Evolutionary conservation across 2,113 vertebrate genomes (phyloP).

Genomic region (Podiceps cristatus): DNA sequence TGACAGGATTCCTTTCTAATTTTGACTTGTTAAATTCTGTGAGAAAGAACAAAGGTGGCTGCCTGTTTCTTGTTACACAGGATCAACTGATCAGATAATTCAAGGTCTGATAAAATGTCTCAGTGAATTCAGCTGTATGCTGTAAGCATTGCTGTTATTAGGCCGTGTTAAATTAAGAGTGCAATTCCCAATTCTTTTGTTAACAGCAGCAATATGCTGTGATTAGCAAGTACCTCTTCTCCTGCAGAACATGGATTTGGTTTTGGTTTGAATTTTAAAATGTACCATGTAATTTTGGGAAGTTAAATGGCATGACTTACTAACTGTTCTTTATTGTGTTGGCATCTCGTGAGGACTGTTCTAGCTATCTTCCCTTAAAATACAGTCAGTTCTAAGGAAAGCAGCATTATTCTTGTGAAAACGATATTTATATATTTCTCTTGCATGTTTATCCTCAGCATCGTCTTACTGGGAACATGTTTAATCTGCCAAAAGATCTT

Average conservation of each 20-base stretch:
- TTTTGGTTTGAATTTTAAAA: not conserved
- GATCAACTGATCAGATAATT: not conserved
- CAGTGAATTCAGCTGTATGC: not conserved
- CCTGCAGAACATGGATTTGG: not conserved
- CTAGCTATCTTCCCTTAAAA: not conserved
- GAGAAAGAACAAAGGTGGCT: not conserved
- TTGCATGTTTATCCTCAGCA: not conserved
- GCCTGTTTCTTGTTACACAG: not conserved
- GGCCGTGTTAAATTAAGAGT: not conserved
- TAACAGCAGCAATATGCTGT: not conserved
- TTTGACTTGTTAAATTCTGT: not conserved
- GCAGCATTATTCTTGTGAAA: conserved; percentile 5
- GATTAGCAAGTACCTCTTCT: not conserved
- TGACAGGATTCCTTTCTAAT: not conserved
- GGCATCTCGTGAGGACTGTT: not conserved
- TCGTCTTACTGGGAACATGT: conserved; percentile 17
- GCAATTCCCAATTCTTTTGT: not conserved
- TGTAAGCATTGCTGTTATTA: not conserved
- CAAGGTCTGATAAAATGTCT: not conserved
- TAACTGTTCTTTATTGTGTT: not conserved
- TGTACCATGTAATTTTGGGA: not conserved
- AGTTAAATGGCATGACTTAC: not conserved
- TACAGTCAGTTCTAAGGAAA: conserved; percentile 25
- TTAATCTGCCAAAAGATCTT: conserved; percentile 8
- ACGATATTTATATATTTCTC: not conserved